Conservation (phyloP, 1,140 invertebrate species). For the Leptopilina clavipes region DNA sequence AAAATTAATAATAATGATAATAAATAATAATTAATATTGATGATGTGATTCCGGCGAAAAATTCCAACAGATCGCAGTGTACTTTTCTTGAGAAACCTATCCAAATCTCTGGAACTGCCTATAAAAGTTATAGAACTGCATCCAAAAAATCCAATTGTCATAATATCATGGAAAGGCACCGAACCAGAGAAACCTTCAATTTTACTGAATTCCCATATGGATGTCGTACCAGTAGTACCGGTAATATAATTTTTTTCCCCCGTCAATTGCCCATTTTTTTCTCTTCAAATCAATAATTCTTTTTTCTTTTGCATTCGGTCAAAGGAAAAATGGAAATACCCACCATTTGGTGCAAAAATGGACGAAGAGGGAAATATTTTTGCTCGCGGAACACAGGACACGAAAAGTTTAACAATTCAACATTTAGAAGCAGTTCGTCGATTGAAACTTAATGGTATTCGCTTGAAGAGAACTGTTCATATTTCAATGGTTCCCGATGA, state of each 20-base stretch:
- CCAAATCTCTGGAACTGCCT: constrained; percentile 80
- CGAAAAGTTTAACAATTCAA: constrained; percentile 89
- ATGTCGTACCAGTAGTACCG: constrained; percentile 93
- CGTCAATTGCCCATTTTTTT: no score
- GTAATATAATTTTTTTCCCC: no score
- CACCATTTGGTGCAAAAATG: constrained; percentile 86
- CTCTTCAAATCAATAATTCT: no score
- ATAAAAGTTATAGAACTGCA: constrained; percentile 76
- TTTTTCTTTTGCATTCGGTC: constrained; percentile 26
- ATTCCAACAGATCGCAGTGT: constrained; percentile 86
- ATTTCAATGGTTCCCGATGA: constrained; percentile 86
- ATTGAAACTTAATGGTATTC: constrained; percentile 77
- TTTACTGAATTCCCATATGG: constrained; percentile 94
- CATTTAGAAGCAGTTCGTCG: constrained; percentile 86
- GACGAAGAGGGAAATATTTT: constrained; percentile 88
- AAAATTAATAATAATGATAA: no score
- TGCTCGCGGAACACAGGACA: constrained; percentile 88
- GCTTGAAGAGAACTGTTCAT: constrained; percentile 75
- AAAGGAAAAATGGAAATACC: constrained; percentile 88
- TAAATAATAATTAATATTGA: no score
- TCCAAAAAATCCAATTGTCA: constrained; percentile 83
- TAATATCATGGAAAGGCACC: constrained; percentile 88
- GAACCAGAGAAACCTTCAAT: constrained; percentile 83
- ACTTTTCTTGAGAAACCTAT: constrained; percentile 82
- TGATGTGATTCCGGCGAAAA: no score